Conservation (phyloP, 2,113 vertebrate genomes). For the Brachirus orientalis region DNA sequence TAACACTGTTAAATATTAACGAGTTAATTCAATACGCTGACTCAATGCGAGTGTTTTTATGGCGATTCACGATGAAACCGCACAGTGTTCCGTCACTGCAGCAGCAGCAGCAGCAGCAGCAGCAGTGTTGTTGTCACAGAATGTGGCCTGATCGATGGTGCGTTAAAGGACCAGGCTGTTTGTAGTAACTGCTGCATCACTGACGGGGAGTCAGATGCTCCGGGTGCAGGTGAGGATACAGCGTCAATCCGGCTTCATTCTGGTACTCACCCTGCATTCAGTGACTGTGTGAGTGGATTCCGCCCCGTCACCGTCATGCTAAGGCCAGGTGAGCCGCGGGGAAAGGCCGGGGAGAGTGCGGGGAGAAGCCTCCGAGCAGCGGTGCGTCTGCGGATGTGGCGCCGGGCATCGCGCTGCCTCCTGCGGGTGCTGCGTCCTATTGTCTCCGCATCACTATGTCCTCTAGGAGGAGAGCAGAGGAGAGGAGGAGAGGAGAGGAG, state of each 20-base stretch:
- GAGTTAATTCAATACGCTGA: no score
- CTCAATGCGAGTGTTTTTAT: no score
- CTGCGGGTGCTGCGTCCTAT: constrained; percentile 69
- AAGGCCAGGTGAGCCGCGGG: constrained; percentile 26
- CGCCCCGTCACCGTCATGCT: constrained; percentile 57
- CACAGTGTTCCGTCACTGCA: no score
- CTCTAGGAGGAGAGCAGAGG: constrained; percentile 61
- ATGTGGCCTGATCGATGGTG: constrained; percentile 8
- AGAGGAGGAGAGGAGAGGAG: constrained; percentile 18
- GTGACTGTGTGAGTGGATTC: constrained; percentile 42
- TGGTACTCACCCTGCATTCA: constrained; percentile 75
- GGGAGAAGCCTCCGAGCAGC: constrained; percentile 37
- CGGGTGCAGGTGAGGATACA: constrained; percentile 24
- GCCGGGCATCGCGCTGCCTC: constrained; percentile 62
- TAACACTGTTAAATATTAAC: no score
- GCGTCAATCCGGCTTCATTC: neutral
- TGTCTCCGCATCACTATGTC: constrained; percentile 77
- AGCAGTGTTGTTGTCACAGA: neutral
- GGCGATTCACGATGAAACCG: no score
- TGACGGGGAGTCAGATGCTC: no score
- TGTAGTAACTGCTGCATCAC: neutral
- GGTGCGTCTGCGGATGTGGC: constrained; percentile 32
- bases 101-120: no score
- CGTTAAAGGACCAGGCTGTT: neutral
- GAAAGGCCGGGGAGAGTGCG: constrained; percentile 10